These are phyloP conservation scores for Rostratula benghalensis DNA, from an alignment of 2,113 vertebrate species.

Conservation along the genomic window DNA sequence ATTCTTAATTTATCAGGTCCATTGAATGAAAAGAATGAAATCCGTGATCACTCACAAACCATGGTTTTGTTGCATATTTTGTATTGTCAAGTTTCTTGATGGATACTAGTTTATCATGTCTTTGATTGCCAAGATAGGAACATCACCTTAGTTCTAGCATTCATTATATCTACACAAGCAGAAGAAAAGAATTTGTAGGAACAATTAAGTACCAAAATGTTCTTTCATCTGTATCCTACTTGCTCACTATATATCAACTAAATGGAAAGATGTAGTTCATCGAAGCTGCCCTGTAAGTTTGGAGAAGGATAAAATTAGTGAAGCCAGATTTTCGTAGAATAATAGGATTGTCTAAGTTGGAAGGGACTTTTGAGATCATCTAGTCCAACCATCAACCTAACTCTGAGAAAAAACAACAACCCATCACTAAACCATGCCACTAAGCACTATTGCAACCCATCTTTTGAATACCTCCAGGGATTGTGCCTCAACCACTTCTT, in stretches of 20 bases:
- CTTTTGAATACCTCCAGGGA: no score
- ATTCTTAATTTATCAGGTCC: neutral
- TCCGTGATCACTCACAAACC: neutral
- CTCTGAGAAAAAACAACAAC: no score
- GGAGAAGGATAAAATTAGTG: neutral
- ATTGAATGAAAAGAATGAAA: neutral
- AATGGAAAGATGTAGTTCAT: neutral
- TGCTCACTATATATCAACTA: neutral
- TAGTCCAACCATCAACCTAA: no score
- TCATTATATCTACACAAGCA: neutral
- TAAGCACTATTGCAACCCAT: no score
- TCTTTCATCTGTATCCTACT: neutral
- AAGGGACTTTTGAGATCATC: no score
- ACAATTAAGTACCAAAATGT: neutral
- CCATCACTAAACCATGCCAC: no score
- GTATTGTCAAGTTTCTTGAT: neutral
- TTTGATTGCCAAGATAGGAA: neutral
- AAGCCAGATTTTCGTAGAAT: neutral
- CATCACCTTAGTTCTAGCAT: neutral
- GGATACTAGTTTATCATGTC: neutral
- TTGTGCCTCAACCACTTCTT: no score
- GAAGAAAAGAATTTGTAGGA: neutral
- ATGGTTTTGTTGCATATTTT: neutral
- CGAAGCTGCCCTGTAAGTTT: neutral
- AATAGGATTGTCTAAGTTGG: no score